Evolutionary conservation across 2,113 vertebrate species (phyloP), one percentile per base, ranked within the genome.

Genomic region (Pangasianodon hypophthalmus): DNA sequence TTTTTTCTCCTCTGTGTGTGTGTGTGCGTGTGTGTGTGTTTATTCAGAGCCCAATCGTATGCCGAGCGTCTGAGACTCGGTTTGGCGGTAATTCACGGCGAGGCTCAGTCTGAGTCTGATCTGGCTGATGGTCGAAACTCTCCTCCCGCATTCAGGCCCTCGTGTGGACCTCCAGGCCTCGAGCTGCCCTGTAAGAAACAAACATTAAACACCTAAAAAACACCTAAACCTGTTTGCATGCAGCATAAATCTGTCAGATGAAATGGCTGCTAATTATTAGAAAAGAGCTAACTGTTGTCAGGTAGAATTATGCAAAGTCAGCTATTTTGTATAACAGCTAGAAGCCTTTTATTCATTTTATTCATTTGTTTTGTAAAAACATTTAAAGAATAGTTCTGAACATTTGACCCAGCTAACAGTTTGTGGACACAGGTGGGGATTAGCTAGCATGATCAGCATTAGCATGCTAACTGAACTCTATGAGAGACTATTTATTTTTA

Each of bases 31-130:
- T 79, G 16, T 44, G 19, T 29, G 54, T 48, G 41, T 24, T 14
- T 41, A 0, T 58, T 9, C 32, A 99, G 98, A 94, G 98, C 98
- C 88, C 98, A 99, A 93, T 99, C 98, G 0, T 99, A 98, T 0
- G 98, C 98, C 0, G 98, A 99, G 91, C 95, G 98, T 0, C 95
- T 99, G 77, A 97, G 98, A 9, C 94, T 99, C 91, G 98, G 98
- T 2, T 93, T 99, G 85, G 98, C 98, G 0, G 98, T 99, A 86
- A 99, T 99, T 93, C 98, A 99, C 0, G 98, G 98, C 0, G 98
- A 99, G 92, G 97, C 98, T 4, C 98, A 99, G 96, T 98, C 98
- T 0, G 98, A 99, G 95, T 98, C 97, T 2, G 98, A 99, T 95
- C 98, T 99, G 98, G 98, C 97, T 0, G 98, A 99, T 0, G 98